Base-by-base conservation (phyloP, 2,888 invertebrate species). In the Apotomis betuletana region DNA sequence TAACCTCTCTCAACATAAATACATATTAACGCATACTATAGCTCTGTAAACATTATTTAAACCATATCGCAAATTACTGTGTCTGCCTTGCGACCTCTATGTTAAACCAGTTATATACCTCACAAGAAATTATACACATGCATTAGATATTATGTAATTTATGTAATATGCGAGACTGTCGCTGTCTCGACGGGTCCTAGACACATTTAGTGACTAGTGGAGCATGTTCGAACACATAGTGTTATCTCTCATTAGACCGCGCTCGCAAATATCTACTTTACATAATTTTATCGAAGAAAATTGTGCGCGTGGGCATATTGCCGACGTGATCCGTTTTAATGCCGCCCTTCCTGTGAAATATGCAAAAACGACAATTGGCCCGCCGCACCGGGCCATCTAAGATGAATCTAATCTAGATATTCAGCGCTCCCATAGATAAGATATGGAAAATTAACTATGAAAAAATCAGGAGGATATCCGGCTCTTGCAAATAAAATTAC, bases 261-360 rank as follows among this genome's bases (percentile, higher is more conserved):
- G 81, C 82, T 83, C 81, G 83, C 87, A 87, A 89, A 89, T 89
- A 88, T 88, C 85, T 87, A 87, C 84, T 90, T 90, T 88, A 86
- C 88, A 90, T 90, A 88, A 89, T 90, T 90, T 90, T 89, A 91
- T 89, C 88, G 87, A 85, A 87, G 89, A 88, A 91, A 89, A 90
- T 88, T 89, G 88, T 86, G 83, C 85, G 88, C 87, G 87, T 88
- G 87, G 87, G 88, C 87, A 84, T 76, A 82, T 77, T 76, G 82
- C 75, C 79, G 83, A 85, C 85, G 83, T 85, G 86, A 85, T 85
- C 83, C 84, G 85, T 83, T 87, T 87, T 88, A 88, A 89, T 88
- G 86, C 78, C 82, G 81, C 79, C 84, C 85, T 88, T 89, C 85
- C 85, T 82, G 82, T 86, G 87, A 88, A 89, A 86, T 88, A 87